Percentiles rank a stretch among this genome's conserved stretches.
phyloP scores from a whole-genome alignment of 2,797 vertebrate genomes.

The Acipenser ruthenus region DNA sequence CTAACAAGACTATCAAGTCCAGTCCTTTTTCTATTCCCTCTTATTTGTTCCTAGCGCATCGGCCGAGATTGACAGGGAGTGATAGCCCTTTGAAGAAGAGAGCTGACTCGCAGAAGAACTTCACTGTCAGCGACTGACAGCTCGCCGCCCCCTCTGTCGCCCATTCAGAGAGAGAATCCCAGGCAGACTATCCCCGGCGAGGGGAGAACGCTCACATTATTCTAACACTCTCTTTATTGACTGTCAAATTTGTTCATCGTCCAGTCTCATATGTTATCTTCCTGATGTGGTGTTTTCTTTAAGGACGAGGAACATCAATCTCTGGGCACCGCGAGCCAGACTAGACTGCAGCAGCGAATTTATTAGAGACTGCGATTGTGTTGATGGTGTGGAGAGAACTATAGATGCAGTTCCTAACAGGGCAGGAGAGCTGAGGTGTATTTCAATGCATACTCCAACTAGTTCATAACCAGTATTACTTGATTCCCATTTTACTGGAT shows the following conservation, averaged over 20 bases:
- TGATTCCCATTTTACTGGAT: too few species aligned
- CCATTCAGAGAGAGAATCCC: background rate
- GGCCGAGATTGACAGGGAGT: too few species aligned
- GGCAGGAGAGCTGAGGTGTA: background rate
- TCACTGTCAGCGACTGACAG: background rate
- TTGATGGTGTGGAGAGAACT: constrained; percentile 10
- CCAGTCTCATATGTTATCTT: constrained; percentile 5
- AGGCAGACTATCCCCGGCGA: too few species aligned
- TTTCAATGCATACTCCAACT: background rate
- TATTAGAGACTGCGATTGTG: constrained; percentile 9
- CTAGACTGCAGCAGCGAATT: constrained; percentile 1
- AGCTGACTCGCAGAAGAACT: background rate
- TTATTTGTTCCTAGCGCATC: too few species aligned
- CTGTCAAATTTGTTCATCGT: constrained; percentile 22
- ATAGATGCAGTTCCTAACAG: background rate
- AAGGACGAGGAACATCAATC: constrained; percentile 39
- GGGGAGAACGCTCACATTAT: constrained; percentile 16
- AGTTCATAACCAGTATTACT: too few species aligned
- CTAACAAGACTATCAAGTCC: too few species aligned
- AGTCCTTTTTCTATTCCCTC: too few species aligned
- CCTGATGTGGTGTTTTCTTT: constrained; percentile 23
- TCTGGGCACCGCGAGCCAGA: constrained; percentile 20
- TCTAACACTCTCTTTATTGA: constrained; percentile 23
- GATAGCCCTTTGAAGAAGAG: background rate
- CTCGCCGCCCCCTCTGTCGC: background rate